phyloP scores from a whole-genome alignment of 2,797 vertebrate species.

The Hippopotamyrus pictus region DNA sequence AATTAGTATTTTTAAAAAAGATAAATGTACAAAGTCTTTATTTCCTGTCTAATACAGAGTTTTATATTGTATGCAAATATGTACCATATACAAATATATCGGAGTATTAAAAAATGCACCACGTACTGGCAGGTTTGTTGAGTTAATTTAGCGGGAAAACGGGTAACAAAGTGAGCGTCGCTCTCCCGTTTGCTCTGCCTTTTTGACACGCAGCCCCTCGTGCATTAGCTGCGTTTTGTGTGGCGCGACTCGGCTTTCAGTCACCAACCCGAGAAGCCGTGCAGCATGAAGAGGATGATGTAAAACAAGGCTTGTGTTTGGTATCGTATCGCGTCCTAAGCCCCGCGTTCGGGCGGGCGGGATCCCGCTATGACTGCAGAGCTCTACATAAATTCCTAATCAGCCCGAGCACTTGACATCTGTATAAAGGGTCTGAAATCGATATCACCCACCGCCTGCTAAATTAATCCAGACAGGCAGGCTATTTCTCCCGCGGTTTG shows the following conservation, averaged over 20 bases:
- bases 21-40: not conserved
- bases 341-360: conserved; percentile 23
- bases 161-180: not conserved
- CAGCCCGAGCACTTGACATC: conserved; percentile 43
- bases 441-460: conserved; percentile 44
- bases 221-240: not conserved
- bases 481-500: conserved; percentile 27
- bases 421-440: conserved; percentile 45
- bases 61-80: not conserved
- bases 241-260: not conserved
- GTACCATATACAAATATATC: not conserved
- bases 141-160: not conserved
- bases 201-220: not conserved
- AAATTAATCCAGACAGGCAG: conserved; percentile 28
- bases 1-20: not conserved
- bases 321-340: conserved; percentile 16
- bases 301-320: not conserved
- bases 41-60: not conserved
- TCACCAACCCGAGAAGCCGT: not conserved
- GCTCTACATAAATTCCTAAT: conserved; percentile 37
- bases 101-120: not conserved
- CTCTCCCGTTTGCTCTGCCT: not conserved
- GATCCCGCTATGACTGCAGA: conserved; percentile 30
- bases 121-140: not conserved
- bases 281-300: not conserved